These are phyloP conservation scores for Gallinago solitaria DNA, from an alignment of 2,797 vertebrate species.

Conservation along the genomic window DNA sequence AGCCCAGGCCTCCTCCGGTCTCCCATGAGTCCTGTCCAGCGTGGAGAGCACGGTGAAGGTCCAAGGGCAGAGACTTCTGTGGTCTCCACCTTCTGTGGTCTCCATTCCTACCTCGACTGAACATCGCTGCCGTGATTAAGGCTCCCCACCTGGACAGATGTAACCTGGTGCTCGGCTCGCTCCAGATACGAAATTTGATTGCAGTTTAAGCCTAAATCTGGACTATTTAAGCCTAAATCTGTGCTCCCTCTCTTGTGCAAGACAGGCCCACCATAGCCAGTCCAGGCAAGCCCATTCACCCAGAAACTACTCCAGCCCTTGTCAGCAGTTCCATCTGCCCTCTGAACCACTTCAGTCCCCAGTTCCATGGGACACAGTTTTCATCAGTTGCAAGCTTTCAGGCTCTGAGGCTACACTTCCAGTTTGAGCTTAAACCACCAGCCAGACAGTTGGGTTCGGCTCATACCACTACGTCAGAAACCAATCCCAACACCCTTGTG, in stretches of 20 bases:
- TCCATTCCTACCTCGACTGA: neutral
- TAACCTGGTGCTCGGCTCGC: neutral
- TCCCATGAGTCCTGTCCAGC: neutral
- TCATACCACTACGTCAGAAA: neutral
- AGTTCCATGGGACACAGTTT: neutral
- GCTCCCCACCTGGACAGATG: neutral
- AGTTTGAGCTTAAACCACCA: neutral
- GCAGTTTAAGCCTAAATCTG: neutral
- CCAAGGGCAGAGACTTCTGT: neutral
- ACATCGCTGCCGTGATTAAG: neutral
- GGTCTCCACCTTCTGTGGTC: neutral
- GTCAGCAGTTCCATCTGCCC: neutral
- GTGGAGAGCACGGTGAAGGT: neutral
- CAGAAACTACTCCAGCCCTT: neutral
- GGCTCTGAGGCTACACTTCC: neutral
- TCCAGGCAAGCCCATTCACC: neutral
- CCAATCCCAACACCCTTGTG: accelerated
- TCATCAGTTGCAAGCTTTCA: neutral
- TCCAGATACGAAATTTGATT: neutral
- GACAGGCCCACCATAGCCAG: neutral
- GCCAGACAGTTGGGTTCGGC: neutral
- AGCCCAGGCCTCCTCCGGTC: neutral
- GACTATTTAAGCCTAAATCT: neutral
- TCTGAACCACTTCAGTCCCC: neutral
- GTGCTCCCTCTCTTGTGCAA: neutral